Evolutionary conservation across 2,113 vertebrate genomes (phyloP).

Genomic region (Coturnix japonica): DNA sequence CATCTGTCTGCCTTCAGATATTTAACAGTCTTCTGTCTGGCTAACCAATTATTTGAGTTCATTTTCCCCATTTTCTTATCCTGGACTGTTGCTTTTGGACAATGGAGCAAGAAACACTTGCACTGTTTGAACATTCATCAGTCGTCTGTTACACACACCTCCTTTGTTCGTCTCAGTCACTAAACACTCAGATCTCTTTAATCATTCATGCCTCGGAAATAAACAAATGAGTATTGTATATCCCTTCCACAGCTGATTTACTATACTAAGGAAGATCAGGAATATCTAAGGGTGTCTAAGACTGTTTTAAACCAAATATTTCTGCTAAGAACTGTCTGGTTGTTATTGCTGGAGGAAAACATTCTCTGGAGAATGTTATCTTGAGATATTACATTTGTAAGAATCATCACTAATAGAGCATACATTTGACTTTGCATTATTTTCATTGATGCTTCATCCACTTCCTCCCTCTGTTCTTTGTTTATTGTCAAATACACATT

Average conservation of each 20-base stretch:
- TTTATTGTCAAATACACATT: neutral
- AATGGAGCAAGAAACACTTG: rapidly evolving
- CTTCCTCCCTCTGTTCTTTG: slow-evolving; percentile 21
- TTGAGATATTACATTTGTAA: slow-evolving; percentile 9
- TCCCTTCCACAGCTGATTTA: neutral
- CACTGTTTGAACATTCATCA: neutral
- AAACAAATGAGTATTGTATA: rapidly evolving
- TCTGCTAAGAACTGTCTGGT: neutral
- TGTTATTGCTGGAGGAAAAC: neutral
- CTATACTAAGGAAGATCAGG: neutral
- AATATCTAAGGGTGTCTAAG: neutral
- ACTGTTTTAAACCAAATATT: neutral
- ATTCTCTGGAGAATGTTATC: slow-evolving; percentile 12
- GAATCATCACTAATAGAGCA: neutral
- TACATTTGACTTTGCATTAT: slow-evolving; percentile 13
- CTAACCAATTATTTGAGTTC: neutral
- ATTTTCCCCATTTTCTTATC: neutral
- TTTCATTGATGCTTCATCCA: slow-evolving; percentile 16
- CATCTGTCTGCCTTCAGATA: neutral
- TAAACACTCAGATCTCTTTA: neutral
- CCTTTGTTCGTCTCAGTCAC: neutral
- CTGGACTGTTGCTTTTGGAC: neutral
- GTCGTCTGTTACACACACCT: rapidly evolving
- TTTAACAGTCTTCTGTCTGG: neutral
- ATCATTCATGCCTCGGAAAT: neutral